These are phyloP conservation scores for Porites rus DNA, from an alignment of 92 coral and sea anemone genomes.

Conservation along the genomic window DNA sequence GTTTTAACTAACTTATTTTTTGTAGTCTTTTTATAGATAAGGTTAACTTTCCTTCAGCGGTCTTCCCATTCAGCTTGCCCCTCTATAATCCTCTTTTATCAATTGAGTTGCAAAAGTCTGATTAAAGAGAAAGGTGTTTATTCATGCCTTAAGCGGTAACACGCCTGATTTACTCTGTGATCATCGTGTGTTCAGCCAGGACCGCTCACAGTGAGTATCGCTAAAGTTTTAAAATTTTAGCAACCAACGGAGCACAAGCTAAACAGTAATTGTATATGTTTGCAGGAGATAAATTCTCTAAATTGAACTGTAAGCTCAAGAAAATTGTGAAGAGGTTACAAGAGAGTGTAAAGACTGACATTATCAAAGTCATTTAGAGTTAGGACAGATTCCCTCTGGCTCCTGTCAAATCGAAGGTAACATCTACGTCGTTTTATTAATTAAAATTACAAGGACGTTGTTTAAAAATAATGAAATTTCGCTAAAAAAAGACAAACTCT, in stretches of 20 bases:
- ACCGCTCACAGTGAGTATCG: slow-evolving; percentile 1
- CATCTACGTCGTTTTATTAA: neutral
- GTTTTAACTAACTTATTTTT: too few species aligned
- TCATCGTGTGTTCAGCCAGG: neutral
- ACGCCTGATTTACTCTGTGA: slow-evolving; percentile 15
- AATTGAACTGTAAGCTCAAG: neutral
- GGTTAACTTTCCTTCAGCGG: neutral
- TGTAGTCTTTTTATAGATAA: neutral
- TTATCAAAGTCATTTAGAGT: neutral
- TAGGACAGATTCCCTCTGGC: neutral
- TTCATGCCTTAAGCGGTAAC: neutral
- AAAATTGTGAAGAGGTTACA: neutral
- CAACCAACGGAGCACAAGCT: slow-evolving; percentile 22
- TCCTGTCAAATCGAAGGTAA: neutral
- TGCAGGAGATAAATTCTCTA: slow-evolving; percentile 10
- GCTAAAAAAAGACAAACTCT: neutral
- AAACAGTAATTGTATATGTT: slow-evolving; percentile 17
- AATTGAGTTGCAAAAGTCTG: slow-evolving; percentile 25
- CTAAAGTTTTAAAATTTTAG: neutral
- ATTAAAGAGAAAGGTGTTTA: slow-evolving; percentile 18
- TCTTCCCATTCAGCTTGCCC: neutral
- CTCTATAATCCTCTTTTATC: slow-evolving; percentile 31
- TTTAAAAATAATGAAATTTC: neutral
- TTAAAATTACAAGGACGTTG: neutral
- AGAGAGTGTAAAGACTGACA: neutral